phyloP scores from a whole-genome alignment of 64 coral and sea anemone genomes.

The Astreopora myriophthalma region DNA sequence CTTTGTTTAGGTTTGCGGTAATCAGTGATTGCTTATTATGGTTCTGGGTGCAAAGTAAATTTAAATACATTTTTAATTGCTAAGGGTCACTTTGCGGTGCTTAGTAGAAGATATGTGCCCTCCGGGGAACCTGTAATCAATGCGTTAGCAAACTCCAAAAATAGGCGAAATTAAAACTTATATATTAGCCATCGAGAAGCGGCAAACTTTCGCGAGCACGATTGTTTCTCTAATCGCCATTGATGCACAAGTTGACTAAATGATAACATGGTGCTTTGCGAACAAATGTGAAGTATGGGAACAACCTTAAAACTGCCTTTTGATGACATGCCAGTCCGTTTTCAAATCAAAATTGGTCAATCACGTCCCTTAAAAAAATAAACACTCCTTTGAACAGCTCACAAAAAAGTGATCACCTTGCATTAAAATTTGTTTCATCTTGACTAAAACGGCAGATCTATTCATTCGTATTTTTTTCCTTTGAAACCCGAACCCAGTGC shows the following conservation, averaged over 20 bases:
- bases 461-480: neutral
- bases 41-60: constrained; percentile 56
- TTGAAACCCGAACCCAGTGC: neutral
- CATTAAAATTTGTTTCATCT: neutral
- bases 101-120: constrained; percentile 40
- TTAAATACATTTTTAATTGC: constrained; percentile 65
- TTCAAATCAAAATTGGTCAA: neutral
- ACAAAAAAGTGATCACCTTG: constrained; percentile 33
- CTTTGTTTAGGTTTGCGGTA: constrained; percentile 52
- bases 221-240: neutral
- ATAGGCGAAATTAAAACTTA: constrained; percentile 52
- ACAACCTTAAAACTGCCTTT: neutral
- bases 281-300: neutral
- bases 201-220: neutral
- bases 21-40: constrained; percentile 65
- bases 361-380: neutral
- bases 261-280: neutral
- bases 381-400: constrained; percentile 12
- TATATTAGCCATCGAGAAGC: constrained; percentile 32
- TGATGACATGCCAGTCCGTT: neutral
- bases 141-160: constrained; percentile 34
- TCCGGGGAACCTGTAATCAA: constrained; percentile 7
- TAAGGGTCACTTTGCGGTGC: constrained; percentile 32
- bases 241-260: neutral
- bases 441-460: neutral